A percentile compares a stretch with the other conserved stretches of the same genome.
Evolutionary conservation across 1,140 invertebrate species (phyloP).

Genomic region (Panonychus citri): DNA sequence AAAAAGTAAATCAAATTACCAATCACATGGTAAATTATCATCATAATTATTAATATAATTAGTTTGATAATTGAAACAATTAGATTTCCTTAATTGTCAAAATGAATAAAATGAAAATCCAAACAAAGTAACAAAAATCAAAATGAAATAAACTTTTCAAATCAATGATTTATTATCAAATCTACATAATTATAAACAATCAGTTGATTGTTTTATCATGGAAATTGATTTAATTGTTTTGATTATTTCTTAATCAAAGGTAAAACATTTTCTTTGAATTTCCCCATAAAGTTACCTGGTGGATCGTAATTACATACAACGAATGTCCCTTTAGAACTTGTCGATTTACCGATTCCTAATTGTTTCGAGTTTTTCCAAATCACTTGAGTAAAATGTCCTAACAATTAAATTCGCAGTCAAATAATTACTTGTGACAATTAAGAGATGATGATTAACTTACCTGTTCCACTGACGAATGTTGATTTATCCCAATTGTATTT

Average conservation of each 20-base stretch:
- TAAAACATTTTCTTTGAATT: background rate
- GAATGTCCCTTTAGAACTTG: constrained; percentile 12
- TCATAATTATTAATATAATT: too few species aligned
- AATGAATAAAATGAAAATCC: too few species aligned
- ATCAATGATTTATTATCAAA: too few species aligned
- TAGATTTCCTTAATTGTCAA: too few species aligned
- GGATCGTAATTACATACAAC: background rate
- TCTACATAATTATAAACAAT: too few species aligned
- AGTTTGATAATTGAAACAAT: too few species aligned
- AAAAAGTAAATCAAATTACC: too few species aligned
- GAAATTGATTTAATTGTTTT: too few species aligned
- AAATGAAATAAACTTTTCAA: too few species aligned
- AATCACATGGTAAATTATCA: too few species aligned
- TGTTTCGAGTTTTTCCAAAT: constrained; percentile 46
- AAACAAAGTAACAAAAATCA: too few species aligned
- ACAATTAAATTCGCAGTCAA: background rate
- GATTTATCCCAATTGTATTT: background rate
- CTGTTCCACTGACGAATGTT: background rate
- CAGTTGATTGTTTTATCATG: too few species aligned
- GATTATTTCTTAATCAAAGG: background rate
- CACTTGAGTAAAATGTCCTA: constrained; percentile 22
- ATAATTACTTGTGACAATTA: background rate
- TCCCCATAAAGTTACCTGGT: background rate
- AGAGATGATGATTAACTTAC: background rate
- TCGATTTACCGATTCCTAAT: constrained; percentile 44